Percentiles rank a stretch among this genome's conserved stretches.
phyloP scores from a whole-genome alignment of 1,140 invertebrate genomes.

The honey bee (Apis mellifera) region Amel_HAv3.1 CM009931.2:15172001-15172500 shows the following conservation, averaged over 20 bases:
- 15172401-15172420: not conserved
- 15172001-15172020: not conserved
- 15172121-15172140: slow-evolving; percentile 69
- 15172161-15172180: slow-evolving; percentile 48
- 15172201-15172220: slow-evolving; percentile 66
- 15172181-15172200: slow-evolving; percentile 65
- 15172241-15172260: slow-evolving; percentile 69
- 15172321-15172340: slow-evolving; percentile 2
- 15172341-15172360: slow-evolving; percentile 14
- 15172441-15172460: not conserved
- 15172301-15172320: slow-evolving; percentile 67
- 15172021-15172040: not conserved
- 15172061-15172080: too few relatives aligned
- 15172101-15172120: slow-evolving; percentile 59
- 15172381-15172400: not conserved
- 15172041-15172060: not conserved
- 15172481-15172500: not conserved
- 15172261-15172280: slow-evolving; percentile 75
- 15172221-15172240: slow-evolving; percentile 65
- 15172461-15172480: not conserved
- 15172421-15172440: slow-evolving; percentile 14
- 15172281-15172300: not conserved
- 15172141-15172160: slow-evolving; percentile 64
- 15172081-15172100: not conserved
- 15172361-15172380: slow-evolving; percentile 3